phyloP scores from a whole-genome alignment of 2,888 invertebrate species.

The Aplocera efformata region DNA sequence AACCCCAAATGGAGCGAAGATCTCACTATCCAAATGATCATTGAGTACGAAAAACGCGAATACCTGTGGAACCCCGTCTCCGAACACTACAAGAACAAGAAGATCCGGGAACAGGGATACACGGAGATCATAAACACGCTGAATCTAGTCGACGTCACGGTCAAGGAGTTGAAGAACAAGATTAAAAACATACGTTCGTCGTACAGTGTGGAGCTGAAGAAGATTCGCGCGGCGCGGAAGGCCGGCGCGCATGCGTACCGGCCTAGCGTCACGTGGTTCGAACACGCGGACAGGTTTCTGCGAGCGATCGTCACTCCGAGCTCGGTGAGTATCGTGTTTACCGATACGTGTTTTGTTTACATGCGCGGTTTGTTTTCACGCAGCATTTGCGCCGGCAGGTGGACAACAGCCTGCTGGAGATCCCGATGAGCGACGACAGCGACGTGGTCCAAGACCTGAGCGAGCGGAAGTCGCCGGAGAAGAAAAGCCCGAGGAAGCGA shows the following conservation, averaged over 20 bases:
- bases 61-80: slow-evolving; percentile 76
- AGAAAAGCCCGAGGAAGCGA: slow-evolving; percentile 70
- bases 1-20: slow-evolving; percentile 79
- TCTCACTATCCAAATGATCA: slow-evolving; percentile 75
- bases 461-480: slow-evolving; percentile 72
- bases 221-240: slow-evolving; percentile 77
- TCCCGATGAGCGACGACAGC: slow-evolving; percentile 72
- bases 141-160: slow-evolving; percentile 70
- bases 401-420: slow-evolving; percentile 70
- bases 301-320: slow-evolving; percentile 78
- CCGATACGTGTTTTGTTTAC: slow-evolving; percentile 42
- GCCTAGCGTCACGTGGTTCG: slow-evolving; percentile 79
- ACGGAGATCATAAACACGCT: slow-evolving; percentile 72
- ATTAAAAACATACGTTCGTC: slow-evolving; percentile 78
- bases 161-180: slow-evolving; percentile 77
- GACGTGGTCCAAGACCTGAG: slow-evolving; percentile 72
- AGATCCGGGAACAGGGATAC: slow-evolving; percentile 74
- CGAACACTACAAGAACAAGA: slow-evolving; percentile 76
- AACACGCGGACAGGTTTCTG: slow-evolving; percentile 79
- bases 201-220: slow-evolving; percentile 77
- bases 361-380: slow-evolving; percentile 43
- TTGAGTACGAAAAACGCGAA: slow-evolving; percentile 75
- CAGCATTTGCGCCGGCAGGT: slow-evolving; percentile 56
- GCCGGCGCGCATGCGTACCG: slow-evolving; percentile 79
- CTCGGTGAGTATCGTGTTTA: slow-evolving; percentile 66